Evolutionary conservation across 2,113 vertebrate genomes (phyloP), one percentile per base, ranked within the genome.

Genomic region (Synodontis membranacea): DNA sequence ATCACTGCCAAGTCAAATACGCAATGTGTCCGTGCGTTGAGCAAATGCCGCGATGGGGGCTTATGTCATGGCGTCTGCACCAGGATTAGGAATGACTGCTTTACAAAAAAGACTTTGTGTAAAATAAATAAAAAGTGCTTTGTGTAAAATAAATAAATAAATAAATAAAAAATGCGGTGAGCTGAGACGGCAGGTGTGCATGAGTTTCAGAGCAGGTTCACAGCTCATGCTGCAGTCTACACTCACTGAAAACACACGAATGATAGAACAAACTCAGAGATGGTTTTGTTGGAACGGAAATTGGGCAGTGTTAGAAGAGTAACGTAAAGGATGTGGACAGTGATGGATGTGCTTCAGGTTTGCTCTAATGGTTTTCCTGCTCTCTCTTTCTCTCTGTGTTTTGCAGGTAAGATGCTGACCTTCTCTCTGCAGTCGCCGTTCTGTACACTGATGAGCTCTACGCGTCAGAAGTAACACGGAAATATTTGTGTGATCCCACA

Each of bases 341-440:
- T 60, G 84, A 85, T 79, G 17, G 31, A 85, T 85, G 48, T 15
- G 66, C 56, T 58, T 46, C 66, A 74, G 62, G 39, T 44, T 15
- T 0, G 4, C 44, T 39, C 75, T 86, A 52, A 66, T 46, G 34
- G 8, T 31, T 60, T n/a, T 60, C 64, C 39, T 72, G 75, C 0
- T 15, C 86, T 80, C n/a, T 89, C 44, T 86, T 84, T 88, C 46
- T 60, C 50, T 50, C 78, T 89, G 54, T 90, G 62, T 90, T 44
- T 91, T 92, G n/a, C 93, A 95, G 94, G 94, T 95, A 94, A 94
- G 75, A 60, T 76, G 66, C 37, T 86, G 76, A 89, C 56, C 42
- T 84, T 78, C 79, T 37, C 48, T 70, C 68, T 64, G 23, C 76
- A 82, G 60, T 83, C 64, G 42, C 50, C 52, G 2, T 64, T 31